Evolutionary conservation across 2,113 vertebrate genomes (phyloP), one percentile per base, ranked within the genome.

Genomic region (Colius striatus): DNA sequence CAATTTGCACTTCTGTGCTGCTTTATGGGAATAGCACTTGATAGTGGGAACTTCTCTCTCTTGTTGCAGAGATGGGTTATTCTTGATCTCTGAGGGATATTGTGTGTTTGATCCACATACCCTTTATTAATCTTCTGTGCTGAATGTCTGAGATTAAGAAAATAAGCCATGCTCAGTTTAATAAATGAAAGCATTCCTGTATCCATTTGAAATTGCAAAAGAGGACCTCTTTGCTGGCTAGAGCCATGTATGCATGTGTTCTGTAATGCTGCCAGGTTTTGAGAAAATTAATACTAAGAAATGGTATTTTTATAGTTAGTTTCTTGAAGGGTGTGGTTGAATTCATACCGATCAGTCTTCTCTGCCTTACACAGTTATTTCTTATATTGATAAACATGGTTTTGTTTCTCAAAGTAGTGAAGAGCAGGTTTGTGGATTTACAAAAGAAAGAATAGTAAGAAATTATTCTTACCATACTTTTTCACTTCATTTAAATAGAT

Each of bases 221-320:
- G 88, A 78, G 41, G 30, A 66, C 30, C 8, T 95, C 29, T 88
- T 50, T 57, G 30, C 78, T 96, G 63, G 67, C 68, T 74, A 23
- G 57, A 50, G 29, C 57, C 67, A 16, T 20, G 11, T 63, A 10
- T 50, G 32, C 60, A 77, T n/a, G 38, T 82, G 16, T 45, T 82
- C 41, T 83, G 79, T 86, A 60, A 94, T 60, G 29, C 63, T 83
- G 83, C 76, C 85, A 93, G 76, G 13, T 29, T 89, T 75, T 80
- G 76, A 89, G 68, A 86, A 83, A 71, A 90, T 74, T 90, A 38
- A 53, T 67, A 9, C 48, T 81, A 80, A 95, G n/a, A 73, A 94
- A 68, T 83, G 54, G 38, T 88, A 70, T 71, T 96, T 95, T 95
- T 92, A 60, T 80, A 74, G 66, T 34, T 84, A 17, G 23, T 29